Base-by-base conservation (phyloP, 92 coral and sea anemone species). In the Bergia sp. region DNA sequence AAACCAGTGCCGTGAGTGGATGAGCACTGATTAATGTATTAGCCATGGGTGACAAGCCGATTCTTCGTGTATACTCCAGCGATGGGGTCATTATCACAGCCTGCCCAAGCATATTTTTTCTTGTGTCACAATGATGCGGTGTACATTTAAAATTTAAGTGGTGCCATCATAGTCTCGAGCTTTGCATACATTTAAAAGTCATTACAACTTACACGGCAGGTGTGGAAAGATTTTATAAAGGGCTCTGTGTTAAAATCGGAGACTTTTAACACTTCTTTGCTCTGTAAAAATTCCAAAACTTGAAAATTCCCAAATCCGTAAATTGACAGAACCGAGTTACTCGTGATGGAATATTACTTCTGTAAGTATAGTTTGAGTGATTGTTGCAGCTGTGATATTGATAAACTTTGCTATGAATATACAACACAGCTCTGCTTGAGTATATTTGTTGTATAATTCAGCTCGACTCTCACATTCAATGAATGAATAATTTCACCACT, bases 141-240 rank as follows among this genome's bases (percentile, higher is more conserved):
- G 87, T 71, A 36, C 78, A 69, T 84, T 84, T 84, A 84, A 84
- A 84, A 84, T 84, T 84, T 69, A 84, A 84, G 79, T 84, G 87
- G 67, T 84, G 87, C 87, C 87, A 84, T 84, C 66, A 39, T 18
- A 40, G 39, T 67, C 76, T 49, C 74, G 58, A 58, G 57, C 85
- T 85, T 74, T 88, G 94, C 90, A 85, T 93, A 91, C 91, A 93
- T 91, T 90, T 91, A 91, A 90, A 95, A 91, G 98, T 93, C 98
- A 91, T 93, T 85, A 95, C 81, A 90, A 89, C 82, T 73, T 82
- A 64, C 69, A 79, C 93, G 89, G 86, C 98, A 95, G 98, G 96
- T 95, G 98, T 80, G 87, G 29, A 16, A 29, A 29, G 47, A 86
- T 12, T 42, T 81, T 57, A 45, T 43, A 29, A 37, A 18, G 85